A percentile compares a stretch with the other conserved stretches of the same genome.
Conservation (phyloP, 1,140 invertebrate genomes). For the Schlechtendalia chinensis region DNA sequence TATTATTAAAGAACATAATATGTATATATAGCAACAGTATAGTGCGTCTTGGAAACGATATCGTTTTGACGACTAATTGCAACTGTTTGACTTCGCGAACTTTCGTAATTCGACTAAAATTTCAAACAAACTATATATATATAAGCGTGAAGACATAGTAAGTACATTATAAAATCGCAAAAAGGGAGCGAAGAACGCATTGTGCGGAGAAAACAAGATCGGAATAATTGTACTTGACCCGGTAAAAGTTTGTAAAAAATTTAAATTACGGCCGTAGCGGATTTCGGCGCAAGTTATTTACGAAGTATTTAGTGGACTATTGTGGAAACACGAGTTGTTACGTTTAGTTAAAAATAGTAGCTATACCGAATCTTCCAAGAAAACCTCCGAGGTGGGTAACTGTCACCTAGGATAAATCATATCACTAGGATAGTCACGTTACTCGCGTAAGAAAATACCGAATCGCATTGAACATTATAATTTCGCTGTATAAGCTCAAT, state of each 20-base stretch:
- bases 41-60: background rate
- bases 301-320: too few relatives aligned
- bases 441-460: too few relatives aligned
- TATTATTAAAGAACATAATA: background rate
- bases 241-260: background rate
- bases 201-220: background rate
- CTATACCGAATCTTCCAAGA: too few relatives aligned
- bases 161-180: background rate
- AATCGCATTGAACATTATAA: too few relatives aligned
- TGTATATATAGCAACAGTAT: background rate
- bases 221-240: slow-evolving; percentile 16
- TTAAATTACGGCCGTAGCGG: background rate
- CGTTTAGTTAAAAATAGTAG: too few relatives aligned
- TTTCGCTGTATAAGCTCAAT: too few relatives aligned
- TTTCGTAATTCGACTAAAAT: slow-evolving; percentile 25
- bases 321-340: too few relatives aligned
- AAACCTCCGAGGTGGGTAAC: too few relatives aligned
- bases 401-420: too few relatives aligned
- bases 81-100: slow-evolving; percentile 24
- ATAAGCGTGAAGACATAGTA: background rate
- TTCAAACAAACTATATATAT: background rate
- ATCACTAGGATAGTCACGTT: too few relatives aligned
- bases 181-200: background rate
- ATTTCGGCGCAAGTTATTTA: too few relatives aligned
- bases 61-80: slow-evolving; percentile 32